Evolutionary conservation across 2,113 vertebrate species (phyloP), one percentile per base, ranked within the genome.

Genomic region (Lanius ludovicianus): DNA sequence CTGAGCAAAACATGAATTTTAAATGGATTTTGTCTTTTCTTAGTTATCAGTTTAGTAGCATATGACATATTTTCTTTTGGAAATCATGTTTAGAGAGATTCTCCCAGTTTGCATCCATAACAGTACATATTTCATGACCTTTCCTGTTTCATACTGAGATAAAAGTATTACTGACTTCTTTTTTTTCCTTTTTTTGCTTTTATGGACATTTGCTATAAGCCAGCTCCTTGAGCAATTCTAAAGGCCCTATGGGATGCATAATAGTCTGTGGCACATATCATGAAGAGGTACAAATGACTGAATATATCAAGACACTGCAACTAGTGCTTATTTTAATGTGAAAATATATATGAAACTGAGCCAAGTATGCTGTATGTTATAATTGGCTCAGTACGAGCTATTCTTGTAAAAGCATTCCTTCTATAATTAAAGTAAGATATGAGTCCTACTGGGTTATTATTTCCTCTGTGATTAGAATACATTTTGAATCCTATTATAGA

Each of bases 281-380:
- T 53, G 37, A 68, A 68, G 31, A 94, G 90, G 49, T 84, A 60
- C 63, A 88, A 87, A 80, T 90, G 52, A 74, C 42, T 91, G 42
- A 21, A 63, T 92, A 37, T 88, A 78, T 81, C 75, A 83, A 83
- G 49, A 46, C 28, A 69, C 46, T 86, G 42, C 23, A 86, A 55
- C 53, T 70, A 63, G 46, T 84, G 30, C 83, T 86, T 94, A 59
- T 95, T 90, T 92, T 65, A 77, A 77, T 62, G 50, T 70, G 30
- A 88, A 88, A 93, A 94, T 93, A 50, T 76, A 22, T 88, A 73
- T 73, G 85, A 97, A 92, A 74, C 50, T 39, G 63, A 94, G 83
- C 75, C 88, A 95, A 88, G 24, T 90, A 19, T 39, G 49, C 78
- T 80, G 42, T 53, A 27, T 73, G 57, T 90, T 83, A 65, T 92